Conservation (phyloP, 1,140 invertebrate species). For the Drosophila novamexicana region DNA sequence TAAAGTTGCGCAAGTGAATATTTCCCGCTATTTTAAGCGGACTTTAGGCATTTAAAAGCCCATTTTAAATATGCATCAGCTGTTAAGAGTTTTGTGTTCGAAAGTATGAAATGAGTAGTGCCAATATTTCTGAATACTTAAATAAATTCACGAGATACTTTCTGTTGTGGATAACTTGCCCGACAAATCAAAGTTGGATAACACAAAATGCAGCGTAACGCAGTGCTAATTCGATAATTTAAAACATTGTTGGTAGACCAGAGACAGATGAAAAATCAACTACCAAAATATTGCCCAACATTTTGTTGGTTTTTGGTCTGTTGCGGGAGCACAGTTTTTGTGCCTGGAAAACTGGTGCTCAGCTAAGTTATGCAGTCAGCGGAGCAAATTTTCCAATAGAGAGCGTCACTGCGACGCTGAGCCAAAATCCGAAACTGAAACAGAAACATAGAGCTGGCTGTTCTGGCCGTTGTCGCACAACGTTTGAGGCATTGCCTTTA, state of each 20-base stretch:
- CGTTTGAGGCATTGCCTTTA: conserved; percentile 24
- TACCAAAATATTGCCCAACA: conserved; percentile 8
- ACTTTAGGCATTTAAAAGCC: not conserved
- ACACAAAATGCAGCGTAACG: not conserved
- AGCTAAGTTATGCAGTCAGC: conserved; percentile 34
- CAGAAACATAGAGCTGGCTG: conserved; percentile 36
- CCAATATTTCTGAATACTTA: not conserved
- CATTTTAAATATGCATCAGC: conserved; percentile 26
- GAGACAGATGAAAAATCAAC: not conserved
- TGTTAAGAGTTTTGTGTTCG: conserved; percentile 9
- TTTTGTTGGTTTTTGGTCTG: conserved; percentile 13
- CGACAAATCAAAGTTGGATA: not conserved
- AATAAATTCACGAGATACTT: not conserved
- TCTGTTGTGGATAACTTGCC: not conserved
- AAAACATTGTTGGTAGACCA: not conserved
- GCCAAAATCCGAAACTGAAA: conserved; percentile 41
- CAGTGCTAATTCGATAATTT: not conserved
- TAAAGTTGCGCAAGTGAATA: conserved; percentile 52
- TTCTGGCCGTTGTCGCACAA: conserved; percentile 27
- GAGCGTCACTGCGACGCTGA: conserved; percentile 21
- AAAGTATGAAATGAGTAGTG: not conserved
- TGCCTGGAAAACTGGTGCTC: conserved; percentile 44
- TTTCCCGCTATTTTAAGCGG: conserved; percentile 49
- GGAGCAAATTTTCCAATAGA: conserved; percentile 38
- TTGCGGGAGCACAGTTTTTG: conserved; percentile 25